These are phyloP conservation scores for Hiodon alosoides DNA, from an alignment of 2,113 vertebrate genomes.

Conservation along the genomic window DNA sequence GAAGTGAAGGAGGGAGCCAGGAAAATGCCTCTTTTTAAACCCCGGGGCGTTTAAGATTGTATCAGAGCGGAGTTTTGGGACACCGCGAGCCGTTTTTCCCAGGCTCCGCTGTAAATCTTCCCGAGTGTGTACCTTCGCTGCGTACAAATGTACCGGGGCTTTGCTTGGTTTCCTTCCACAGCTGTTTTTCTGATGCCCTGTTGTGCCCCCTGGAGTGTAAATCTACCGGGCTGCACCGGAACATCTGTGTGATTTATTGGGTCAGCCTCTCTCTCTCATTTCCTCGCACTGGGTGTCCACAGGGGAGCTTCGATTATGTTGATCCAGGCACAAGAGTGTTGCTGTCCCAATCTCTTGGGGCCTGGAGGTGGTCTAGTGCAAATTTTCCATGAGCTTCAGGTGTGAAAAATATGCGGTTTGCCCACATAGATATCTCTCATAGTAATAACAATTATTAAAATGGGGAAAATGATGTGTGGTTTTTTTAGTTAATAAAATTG, in stretches of 20 bases:
- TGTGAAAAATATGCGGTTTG: too few species aligned
- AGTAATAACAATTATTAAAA: too few species aligned
- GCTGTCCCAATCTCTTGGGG: background rate
- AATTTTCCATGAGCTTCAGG: too few species aligned
- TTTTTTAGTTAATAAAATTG: too few species aligned
- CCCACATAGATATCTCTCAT: too few species aligned
- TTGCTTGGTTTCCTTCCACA: conserved; percentile 32
- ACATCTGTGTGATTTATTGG: conserved; percentile 35
- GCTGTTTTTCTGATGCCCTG: conserved; percentile 28
- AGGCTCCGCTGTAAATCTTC: too few species aligned
- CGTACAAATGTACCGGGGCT: conserved; percentile 37
- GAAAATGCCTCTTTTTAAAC: conserved; percentile 25
- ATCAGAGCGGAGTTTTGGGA: conserved; percentile 49
- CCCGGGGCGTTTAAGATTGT: conserved; percentile 48
- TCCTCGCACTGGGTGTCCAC: background rate
- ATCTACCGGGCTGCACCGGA: conserved; percentile 29
- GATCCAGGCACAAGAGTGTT: background rate
- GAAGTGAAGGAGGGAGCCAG: background rate
- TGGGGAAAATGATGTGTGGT: too few species aligned
- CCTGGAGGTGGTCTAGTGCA: background rate
- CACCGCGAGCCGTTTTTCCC: conserved; percentile 12
- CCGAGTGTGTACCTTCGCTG: conserved; percentile 18
- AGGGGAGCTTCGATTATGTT: background rate
- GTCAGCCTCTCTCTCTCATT: background rate
- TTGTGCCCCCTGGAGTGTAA: conserved; percentile 23